These are phyloP conservation scores for Epinephelus moara DNA, from an alignment of 2,113 vertebrate genomes.

Conservation along the genomic window DNA sequence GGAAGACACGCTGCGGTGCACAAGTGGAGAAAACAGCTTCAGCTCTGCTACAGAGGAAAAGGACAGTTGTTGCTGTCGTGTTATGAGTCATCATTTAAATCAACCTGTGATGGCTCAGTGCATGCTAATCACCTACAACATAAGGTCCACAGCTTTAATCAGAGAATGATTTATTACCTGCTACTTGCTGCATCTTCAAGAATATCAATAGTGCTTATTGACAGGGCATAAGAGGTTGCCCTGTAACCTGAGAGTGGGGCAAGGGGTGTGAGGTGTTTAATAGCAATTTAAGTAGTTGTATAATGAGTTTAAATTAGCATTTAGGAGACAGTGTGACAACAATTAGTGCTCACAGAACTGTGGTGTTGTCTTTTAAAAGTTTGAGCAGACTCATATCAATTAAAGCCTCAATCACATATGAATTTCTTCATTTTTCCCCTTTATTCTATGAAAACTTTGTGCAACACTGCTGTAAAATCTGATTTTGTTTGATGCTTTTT, in stretches of 20 bases:
- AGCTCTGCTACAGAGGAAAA: not conserved
- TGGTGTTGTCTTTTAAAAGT: not conserved
- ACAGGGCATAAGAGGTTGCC: not conserved
- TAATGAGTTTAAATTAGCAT: not conserved
- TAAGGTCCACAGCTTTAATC: conserved; percentile 13
- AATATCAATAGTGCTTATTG: conserved; percentile 15
- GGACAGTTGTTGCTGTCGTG: not conserved
- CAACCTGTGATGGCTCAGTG: not conserved
- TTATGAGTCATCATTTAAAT: conserved; percentile 19
- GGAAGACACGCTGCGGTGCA: not conserved
- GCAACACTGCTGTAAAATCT: not conserved
- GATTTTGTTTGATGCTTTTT: not conserved
- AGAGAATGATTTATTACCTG: conserved; percentile 4
- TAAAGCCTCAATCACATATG: not conserved
- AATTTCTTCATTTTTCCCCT: not conserved
- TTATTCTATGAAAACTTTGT: not conserved
- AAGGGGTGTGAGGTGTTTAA: not conserved
- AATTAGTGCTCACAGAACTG: not conserved
- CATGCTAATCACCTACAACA: conserved; percentile 26
- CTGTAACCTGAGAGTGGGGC: not conserved
- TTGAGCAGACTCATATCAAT: not conserved
- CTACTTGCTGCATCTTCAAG: conserved; percentile 1
- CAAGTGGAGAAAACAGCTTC: not conserved
- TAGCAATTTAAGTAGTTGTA: not conserved
- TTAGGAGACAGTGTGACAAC: not conserved